A percentile compares a stretch with the other conserved stretches of the same genome.
These are phyloP conservation scores for Pachyuromys duprasi DNA, from an alignment of 2,797 vertebrate species.

Conservation along the genomic window DNA sequence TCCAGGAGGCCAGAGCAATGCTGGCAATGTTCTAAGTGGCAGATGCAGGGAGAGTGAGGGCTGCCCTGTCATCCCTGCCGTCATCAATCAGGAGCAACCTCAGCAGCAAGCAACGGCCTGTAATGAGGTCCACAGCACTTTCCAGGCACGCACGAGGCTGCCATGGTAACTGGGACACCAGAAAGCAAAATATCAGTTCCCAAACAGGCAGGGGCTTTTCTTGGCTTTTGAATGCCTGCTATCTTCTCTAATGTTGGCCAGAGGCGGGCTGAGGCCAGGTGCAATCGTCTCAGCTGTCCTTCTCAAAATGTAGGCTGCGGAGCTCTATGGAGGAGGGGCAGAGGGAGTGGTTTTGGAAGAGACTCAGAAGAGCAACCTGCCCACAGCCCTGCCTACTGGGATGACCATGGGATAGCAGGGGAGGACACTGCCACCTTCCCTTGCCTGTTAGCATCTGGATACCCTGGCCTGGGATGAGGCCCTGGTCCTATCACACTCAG, in stretches of 20 bases:
- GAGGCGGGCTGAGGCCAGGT: not conserved
- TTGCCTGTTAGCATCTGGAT: not conserved
- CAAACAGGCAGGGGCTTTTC: constrained; percentile 63
- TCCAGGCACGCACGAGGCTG: constrained; percentile 86
- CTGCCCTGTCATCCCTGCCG: constrained; percentile 5
- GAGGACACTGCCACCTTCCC: not conserved
- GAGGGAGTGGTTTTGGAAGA: not conserved
- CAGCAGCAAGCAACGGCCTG: constrained; percentile 78
- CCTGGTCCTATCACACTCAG: not conserved
- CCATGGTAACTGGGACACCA: constrained; percentile 90
- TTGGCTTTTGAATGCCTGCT: constrained; percentile 51
- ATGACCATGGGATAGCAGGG: not conserved
- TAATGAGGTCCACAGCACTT: constrained; percentile 88
- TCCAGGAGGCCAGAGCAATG: not conserved
- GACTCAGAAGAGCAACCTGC: not conserved
- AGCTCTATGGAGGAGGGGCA: not conserved
- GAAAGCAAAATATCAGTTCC: constrained; percentile 81
- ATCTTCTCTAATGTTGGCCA: not conserved
- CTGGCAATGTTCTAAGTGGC: not conserved
- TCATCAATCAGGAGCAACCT: not conserved
- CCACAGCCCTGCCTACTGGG: not conserved
- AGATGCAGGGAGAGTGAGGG: not conserved
- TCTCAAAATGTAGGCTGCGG: not conserved
- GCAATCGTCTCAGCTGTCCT: not conserved
- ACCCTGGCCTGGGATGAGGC: not conserved